Base-by-base conservation (phyloP, 2,797 vertebrate genomes). In the Bryconaethiops microstoma region DNA sequence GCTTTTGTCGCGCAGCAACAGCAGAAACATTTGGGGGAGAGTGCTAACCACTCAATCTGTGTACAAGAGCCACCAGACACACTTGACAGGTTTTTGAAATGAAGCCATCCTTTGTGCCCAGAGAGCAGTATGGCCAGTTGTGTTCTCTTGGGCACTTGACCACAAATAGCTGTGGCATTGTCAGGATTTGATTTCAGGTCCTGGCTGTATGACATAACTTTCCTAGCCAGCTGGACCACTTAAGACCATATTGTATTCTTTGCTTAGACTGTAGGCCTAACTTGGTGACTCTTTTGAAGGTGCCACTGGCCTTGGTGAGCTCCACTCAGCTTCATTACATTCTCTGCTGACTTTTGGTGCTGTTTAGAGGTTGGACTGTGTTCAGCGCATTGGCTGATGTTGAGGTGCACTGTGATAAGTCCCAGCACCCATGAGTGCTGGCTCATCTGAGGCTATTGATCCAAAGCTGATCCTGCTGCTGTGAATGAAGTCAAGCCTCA, bases 401-500 rank as follows among this genome's bases (percentile, higher is more conserved):
- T 7, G 21, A 69, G 68, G 23, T 25, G 9, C 10, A 5, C 10
- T 50, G 68, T 7, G 9, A 50, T 52, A 52, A 23, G 67, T 2
- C 39, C 40, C 65, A 48, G 12, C 25, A 50, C n/a, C 21, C 68
- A 23, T 25, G 3, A 70, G 68, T 48, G 68, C 45, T 52, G 68
- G n/a, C 21, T n/a, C n/a, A 16, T 52, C 50, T 19, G 25, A 55
- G 50, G 52, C 25, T 39, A 57, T 50, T 57, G 52, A 73, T 40
- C 52, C n/a, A 35, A 73, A 57, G 50, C 42, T 70, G 67, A 23
- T 52, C 59, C 25, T 48, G 45, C 67, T 71, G 54, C 40, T 50
- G 10, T 29, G 17, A 59, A 12, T 29, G 4, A 45, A 73, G 50
- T 8, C 29, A 10, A 48, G 10, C 6, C 65, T 45, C 17, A 5